Base-by-base conservation (phyloP, 2,113 vertebrate genomes). In the Galeopterus variegatus region DNA sequence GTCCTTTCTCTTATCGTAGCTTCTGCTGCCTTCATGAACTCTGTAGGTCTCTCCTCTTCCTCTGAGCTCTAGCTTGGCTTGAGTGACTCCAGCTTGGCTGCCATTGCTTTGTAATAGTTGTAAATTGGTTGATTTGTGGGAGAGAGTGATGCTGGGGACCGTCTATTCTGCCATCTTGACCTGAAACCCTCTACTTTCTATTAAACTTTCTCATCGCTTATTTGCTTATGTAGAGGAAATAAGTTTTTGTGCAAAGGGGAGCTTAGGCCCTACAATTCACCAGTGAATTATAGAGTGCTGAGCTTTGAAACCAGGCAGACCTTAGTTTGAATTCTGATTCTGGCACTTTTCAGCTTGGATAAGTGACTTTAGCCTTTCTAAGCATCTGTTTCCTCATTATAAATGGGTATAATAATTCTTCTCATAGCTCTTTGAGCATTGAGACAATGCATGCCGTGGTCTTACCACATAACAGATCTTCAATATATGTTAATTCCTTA, bases 401-500 rank as follows among this genome's bases (percentile, higher is more conserved):
- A 80, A 84, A 60, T 88, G 18, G 9, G 12, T 58, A 65, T 93
- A 76, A 75, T 82, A 54, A 72, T 93, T 87, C 10, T 60, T 93
- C 41, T 93, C 82, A 95, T 41, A 88, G 24, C 28, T 79, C 6
- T 79, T 96, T 79, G 33, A 95, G 26, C 50, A 88, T 56, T 93
- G 67, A 80, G 36, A 56, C 79, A 77, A 79, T 82, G 24, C 13
- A 86, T 82, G 4, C 52, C 58, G 56, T 12, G 45, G 6, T n/a
- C 58, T 11, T 76, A 54, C 48, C 62, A 96, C 52, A 62, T 87
- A 60, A 83, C 54, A 88, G 52, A 87, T 90, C 21, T 26, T 83
- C 84, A 95, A 67, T 77, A 93, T 86, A 31, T 96, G n/a, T 85
- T 90, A 69, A 50, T 82, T 87, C 23, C 69, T 54, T 93, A 64